Evolutionary conservation across 2,113 vertebrate genomes (phyloP).

Genomic region (Ivindomyrus marchei): DNA sequence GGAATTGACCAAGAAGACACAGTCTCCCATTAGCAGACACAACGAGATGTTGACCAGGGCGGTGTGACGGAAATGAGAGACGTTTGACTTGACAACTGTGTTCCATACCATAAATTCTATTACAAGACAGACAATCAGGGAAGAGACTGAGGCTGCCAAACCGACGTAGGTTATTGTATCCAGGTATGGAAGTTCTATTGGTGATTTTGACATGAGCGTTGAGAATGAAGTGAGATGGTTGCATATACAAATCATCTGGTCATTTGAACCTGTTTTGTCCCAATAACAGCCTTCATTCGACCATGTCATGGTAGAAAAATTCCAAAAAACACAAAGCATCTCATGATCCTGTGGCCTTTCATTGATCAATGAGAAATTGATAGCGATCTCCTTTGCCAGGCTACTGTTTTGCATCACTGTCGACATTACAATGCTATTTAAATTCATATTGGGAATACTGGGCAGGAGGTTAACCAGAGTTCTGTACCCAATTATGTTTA

Average conservation of each 20-base stretch:
- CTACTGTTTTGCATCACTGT: slow-evolving; percentile 38
- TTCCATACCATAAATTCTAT: slow-evolving; percentile 78
- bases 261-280: neutral
- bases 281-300: neutral
- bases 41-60: slow-evolving; percentile 75
- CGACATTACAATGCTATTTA: slow-evolving; percentile 62
- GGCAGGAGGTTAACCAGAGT: slow-evolving; percentile 54
- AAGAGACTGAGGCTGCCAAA: slow-evolving; percentile 66
- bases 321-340: slow-evolving; percentile 67
- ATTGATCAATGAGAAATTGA: slow-evolving; percentile 43
- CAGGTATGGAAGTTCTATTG: neutral
- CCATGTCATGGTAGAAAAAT: slow-evolving; percentile 38
- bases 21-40: slow-evolving; percentile 70
- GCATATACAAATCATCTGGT: slow-evolving; percentile 52
- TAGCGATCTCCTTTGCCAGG: slow-evolving; percentile 41
- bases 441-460: rapidly evolving
- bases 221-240: slow-evolving; percentile 75
- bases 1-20: slow-evolving; percentile 61
- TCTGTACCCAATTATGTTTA: slow-evolving; percentile 59
- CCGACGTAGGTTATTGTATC: slow-evolving; percentile 60
- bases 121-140: slow-evolving; percentile 62
- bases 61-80: slow-evolving; percentile 73
- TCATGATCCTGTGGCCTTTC: neutral
- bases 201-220: slow-evolving; percentile 66
- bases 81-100: slow-evolving; percentile 71